Evolutionary conservation across 1,140 invertebrate species (phyloP), one percentile per base, ranked within the genome.

Genomic region (Spodoptera frugiperda): DNA sequence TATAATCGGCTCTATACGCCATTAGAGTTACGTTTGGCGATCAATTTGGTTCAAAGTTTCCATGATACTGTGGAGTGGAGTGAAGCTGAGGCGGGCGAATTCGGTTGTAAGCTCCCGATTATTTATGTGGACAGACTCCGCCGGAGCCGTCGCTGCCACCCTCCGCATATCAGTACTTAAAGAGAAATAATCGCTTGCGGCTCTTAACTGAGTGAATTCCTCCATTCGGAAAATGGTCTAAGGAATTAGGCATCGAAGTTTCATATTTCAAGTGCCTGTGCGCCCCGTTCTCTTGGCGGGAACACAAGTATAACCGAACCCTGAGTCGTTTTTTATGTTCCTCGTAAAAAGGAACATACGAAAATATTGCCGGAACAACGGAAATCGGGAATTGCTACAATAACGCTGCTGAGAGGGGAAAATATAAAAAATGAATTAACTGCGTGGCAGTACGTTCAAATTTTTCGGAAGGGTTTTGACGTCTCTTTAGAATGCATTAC

Each of bases 181-280:
- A 86, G 86, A 87, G 84, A 80, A 90, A 87, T 91, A 91, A 93
- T 91, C 88, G 89, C 86, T 86, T 82, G 85, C 78, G 87, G 87
- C 84, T 85, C 80, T 73, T 78, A 15, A 78, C 82, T 87, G 87
- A 91, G 89, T 91, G 87, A 91, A 86, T 89, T 88, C 87, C 86
- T 87, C 84, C 86, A 91, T 90, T 88, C 83, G 83, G 84, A 86
- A 89, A 90, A 91, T 88, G 83, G 86, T 81, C 78, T 59, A 84
- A 87, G 78, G 84, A 86, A 91, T 91, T 88, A 89, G 81, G 82
- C 84, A 86, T 72, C 77, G 78, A 55, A 78, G 86, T 87, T 89
- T 89, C 84, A 89, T 90, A 88, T 90, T 86, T 85, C 80, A 83
- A 78, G 55, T 33, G 65, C 48, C 65, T 44, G 9, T 48, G 21